phyloP scores from a whole-genome alignment of 2,888 invertebrate genomes.

The Lepidonotus clava region DNA sequence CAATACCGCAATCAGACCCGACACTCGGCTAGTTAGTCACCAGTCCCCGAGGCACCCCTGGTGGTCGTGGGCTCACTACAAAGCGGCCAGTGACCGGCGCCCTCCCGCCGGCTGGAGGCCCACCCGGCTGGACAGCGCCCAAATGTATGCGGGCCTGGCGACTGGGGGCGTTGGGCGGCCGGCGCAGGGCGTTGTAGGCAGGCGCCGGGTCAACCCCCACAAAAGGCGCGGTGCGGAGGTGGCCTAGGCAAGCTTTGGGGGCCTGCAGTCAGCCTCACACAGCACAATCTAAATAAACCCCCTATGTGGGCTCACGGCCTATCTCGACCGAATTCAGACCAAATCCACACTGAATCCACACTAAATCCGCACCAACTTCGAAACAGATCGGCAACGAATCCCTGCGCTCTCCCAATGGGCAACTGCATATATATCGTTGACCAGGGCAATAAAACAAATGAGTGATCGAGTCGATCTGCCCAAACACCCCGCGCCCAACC shows the following conservation, averaged over 20 bases:
- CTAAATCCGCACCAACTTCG: not conserved
- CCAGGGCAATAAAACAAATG: too few species aligned
- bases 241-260: not conserved
- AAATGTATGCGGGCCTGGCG: too few species aligned
- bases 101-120: not conserved
- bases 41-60: conserved; percentile 39
- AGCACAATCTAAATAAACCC: not conserved
- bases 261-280: not conserved
- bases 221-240: not conserved
- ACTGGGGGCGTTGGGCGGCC: not conserved
- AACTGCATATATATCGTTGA: too few species aligned
- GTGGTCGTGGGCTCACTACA: conserved; percentile 31
- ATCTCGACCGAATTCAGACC: conserved; percentile 17
- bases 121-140: conserved; percentile 35
- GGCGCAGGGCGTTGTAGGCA: not conserved
- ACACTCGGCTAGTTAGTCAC: conserved; percentile 52
- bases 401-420: not conserved
- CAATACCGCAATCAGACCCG: conserved; percentile 50
- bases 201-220: too few species aligned
- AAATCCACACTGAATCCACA: not conserved
- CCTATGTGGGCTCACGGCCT: not conserved
- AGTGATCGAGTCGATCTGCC: not conserved
- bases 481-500: not conserved
- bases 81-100: conserved; percentile 15
- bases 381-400: not conserved